phyloP scores from a whole-genome alignment of 2,113 vertebrate species.

The Carassius auratus region DNA sequence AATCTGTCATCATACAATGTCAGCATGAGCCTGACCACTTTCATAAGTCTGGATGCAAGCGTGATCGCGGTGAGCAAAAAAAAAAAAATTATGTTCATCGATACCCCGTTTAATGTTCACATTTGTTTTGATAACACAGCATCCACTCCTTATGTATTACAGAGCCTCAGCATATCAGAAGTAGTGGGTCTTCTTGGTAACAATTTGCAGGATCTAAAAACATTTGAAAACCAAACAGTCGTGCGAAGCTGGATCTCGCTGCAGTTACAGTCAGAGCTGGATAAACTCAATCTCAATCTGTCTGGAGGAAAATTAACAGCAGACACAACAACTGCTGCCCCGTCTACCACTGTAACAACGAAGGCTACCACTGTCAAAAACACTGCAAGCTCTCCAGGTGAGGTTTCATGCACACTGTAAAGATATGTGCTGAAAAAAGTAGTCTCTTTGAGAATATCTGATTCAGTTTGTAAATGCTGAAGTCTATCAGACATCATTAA shows the following conservation, averaged over 20 bases:
- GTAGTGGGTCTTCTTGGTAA: slow-evolving; percentile 33
- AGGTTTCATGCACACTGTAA: no score
- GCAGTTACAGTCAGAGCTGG: slow-evolving; percentile 23
- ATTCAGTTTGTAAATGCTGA: not conserved
- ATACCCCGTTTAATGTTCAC: not conserved
- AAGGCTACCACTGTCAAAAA: not conserved
- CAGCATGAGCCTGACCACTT: slow-evolving; percentile 47
- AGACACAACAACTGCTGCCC: not conserved
- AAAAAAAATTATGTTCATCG: not conserved
- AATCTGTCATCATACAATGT: slow-evolving; percentile 2
- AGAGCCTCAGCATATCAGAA: slow-evolving; percentile 20
- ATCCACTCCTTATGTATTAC: not conserved
- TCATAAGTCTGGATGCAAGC: not conserved
- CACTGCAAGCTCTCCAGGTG: not conserved
- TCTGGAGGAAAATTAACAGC: slow-evolving; percentile 9
- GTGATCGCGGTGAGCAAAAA: slow-evolving; percentile 19
- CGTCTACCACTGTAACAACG: not conserved
- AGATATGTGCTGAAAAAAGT: not conserved
- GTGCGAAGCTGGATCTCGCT: slow-evolving; percentile 18
- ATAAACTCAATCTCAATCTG: not conserved
- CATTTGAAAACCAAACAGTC: slow-evolving; percentile 1
- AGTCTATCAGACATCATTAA: not conserved
- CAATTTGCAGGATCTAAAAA: slow-evolving; percentile 27
- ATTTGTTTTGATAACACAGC: not conserved
- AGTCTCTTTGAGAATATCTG: not conserved